Base-by-base conservation (phyloP, 2,113 vertebrate species). In the Eleginops maclovinus region DNA sequence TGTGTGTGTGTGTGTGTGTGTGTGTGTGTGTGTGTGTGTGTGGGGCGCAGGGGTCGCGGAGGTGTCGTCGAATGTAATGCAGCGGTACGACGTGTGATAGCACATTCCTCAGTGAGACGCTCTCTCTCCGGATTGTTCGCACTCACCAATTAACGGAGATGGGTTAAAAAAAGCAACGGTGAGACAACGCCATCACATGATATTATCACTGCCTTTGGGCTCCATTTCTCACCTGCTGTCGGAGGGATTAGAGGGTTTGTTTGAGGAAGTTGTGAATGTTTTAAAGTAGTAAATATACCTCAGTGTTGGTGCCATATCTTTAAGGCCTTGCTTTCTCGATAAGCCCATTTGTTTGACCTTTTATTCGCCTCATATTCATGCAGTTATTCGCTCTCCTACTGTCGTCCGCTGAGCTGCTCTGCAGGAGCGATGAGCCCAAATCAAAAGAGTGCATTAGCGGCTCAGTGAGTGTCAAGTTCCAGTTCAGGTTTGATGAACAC, bases 121-220 rank as follows among this genome's bases (percentile, higher is more conserved):
- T 89, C 77, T 9, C 81, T 85, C 80, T 69, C 75, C 65, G 72
- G 73, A 75, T 78, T 58, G 67, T 89, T 92, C 77, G 19, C 93
- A 87, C 90, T 89, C 75, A 67, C 89, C 92, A 94, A 94, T 94
- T 95, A 94, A 88, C 89, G 83, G 70, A 81, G 77, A 72, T 1
- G 51, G 68, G 72, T 87, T 86, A 87, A 89, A 93, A 90, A 90
- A 89, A 92, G 89, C 71, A 67, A 44, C 24, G 60, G 21, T 72
- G 1, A 62, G 62, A 76, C 66, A 26, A 72, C 49, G n/a, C 43
- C 60, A 22, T 66, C 53, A 46, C 36, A 62, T 69, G 69, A 69
- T 21, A 28, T 73, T 62, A 58, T 70, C 63, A 2, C 66, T 31
- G 47, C 24, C n/a, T 77, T 53, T 6, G 0, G 17, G 50, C 60